phyloP scores from a whole-genome alignment of 2,797 vertebrate genomes.

The Sparus aurata region DNA sequence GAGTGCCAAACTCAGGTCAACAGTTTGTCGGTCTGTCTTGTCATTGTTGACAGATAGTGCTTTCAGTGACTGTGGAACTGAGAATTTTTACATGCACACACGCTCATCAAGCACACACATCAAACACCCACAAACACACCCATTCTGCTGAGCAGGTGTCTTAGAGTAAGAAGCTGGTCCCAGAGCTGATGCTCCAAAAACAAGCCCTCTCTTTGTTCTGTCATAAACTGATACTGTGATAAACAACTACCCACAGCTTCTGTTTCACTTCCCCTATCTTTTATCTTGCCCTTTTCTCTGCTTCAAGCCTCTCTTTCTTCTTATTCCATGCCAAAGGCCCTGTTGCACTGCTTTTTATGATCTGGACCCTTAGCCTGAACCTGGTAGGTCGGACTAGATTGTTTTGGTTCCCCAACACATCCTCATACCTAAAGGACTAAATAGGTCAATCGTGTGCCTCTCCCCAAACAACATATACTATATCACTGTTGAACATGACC shows the following conservation, averaged over 20 bases:
- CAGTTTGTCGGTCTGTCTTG: background rate
- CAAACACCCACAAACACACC: background rate
- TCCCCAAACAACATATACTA: too few species aligned
- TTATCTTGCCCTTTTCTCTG: background rate
- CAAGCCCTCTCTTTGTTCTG: slow-evolving; percentile 14
- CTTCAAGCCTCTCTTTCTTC: background rate
- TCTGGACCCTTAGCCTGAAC: background rate
- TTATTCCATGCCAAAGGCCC: background rate
- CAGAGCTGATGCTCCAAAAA: slow-evolving; percentile 31
- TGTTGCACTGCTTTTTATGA: background rate
- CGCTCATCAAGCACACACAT: background rate
- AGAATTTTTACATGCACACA: background rate
- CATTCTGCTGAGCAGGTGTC: slow-evolving; percentile 18
- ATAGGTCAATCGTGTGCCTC: too few species aligned
- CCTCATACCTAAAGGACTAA: too few species aligned
- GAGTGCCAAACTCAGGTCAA: slow-evolving; percentile 21
- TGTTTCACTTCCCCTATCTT: background rate
- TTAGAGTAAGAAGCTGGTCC: slow-evolving; percentile 13
- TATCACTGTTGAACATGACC: too few species aligned
- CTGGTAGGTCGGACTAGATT: background rate
- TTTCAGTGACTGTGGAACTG: background rate
- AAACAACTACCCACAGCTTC: slow-evolving; percentile 2
- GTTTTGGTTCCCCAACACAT: too few species aligned
- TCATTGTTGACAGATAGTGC: background rate
- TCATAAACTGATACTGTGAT: slow-evolving; percentile 11